Base-by-base conservation (phyloP, 2,888 invertebrate genomes). In the Mayetiola destructor region DNA sequence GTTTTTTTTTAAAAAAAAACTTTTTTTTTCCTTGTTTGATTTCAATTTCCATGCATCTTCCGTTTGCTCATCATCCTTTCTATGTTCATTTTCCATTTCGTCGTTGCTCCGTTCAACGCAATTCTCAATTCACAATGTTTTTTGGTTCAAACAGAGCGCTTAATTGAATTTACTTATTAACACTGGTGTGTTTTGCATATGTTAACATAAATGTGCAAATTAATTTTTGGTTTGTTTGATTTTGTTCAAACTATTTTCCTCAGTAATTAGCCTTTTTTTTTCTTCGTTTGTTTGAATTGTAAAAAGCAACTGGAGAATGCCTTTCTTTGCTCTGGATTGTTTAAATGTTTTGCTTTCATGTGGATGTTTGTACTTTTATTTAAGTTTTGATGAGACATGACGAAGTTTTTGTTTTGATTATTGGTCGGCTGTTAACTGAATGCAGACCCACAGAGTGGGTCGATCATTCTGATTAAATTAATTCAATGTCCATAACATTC, bases 221-320 rank as follows among this genome's bases (percentile, higher is more conserved):
- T 48, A 48, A 27, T 48, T 48, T 48, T 48, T 27, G 48, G 48
- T 48, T 48, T 48, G 48, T 48, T 48, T 48, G 27, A 48, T 48
- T 48, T 48, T 16, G 27, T 48, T 48, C 48, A 27, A 48, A 27
- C 48, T 48, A 48, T 48, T 48, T 48, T 48, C n/a, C 48, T 48
- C 27, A 48, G 48, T 48, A 48, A 48, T 48, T 48, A 48, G 23
- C 27, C 3, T 14, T n/a, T 27, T 48, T 48, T 42, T 23, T 21
- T 39, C 10, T 32, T 32, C 32, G 32, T 32, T 32, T 12, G 32
- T 32, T 32, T 12, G 32, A 3, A n/a, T n/a, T n/a, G n/a, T n/a
- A n/a, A n/a, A n/a, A n/a, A n/a, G n/a, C n/a, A n/a, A n/a, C n/a
- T n/a, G n/a, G n/a, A n/a, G n/a, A n/a, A n/a, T n/a, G 23, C 27